Conservation (phyloP, 2,113 vertebrate species). For the Connochaetes taurinus region DNA sequence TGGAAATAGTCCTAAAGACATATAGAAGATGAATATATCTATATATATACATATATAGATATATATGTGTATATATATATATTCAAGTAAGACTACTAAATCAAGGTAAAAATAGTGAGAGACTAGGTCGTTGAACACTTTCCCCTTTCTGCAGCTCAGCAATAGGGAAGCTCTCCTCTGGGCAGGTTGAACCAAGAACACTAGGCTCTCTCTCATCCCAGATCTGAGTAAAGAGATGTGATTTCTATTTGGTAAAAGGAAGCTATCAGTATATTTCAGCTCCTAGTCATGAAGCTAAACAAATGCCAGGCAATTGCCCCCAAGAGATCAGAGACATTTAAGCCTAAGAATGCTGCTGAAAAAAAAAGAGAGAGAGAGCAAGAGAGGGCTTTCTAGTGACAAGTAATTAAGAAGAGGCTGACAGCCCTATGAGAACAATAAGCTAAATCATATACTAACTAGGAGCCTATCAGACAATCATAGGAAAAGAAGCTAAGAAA, state of each 20-base stretch:
- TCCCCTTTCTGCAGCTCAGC: rapidly evolving
- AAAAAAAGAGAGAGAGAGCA: neutral
- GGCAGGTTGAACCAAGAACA: neutral
- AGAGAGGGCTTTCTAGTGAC: neutral
- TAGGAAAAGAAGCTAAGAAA: neutral
- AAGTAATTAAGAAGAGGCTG: neutral
- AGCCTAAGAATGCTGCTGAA: neutral
- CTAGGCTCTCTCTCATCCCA: neutral
- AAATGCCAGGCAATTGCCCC: neutral
- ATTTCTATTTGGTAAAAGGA: neutral
- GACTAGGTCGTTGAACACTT: neutral
- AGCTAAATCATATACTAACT: too few relatives aligned
- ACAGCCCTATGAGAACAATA: neutral
- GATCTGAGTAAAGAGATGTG: neutral
- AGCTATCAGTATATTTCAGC: neutral
- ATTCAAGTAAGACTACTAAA: neutral
- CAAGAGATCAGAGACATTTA: neutral
- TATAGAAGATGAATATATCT: neutral
- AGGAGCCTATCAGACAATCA: neutral
- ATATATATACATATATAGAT: too few relatives aligned
- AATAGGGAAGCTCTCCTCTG: too few relatives aligned
- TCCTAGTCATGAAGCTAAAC: neutral
- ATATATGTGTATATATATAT: neutral
- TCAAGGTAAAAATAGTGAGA: neutral
- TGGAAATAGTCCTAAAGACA: neutral